Conservation (phyloP, 1,140 invertebrate species). For the Drosophila bocki region DNA sequence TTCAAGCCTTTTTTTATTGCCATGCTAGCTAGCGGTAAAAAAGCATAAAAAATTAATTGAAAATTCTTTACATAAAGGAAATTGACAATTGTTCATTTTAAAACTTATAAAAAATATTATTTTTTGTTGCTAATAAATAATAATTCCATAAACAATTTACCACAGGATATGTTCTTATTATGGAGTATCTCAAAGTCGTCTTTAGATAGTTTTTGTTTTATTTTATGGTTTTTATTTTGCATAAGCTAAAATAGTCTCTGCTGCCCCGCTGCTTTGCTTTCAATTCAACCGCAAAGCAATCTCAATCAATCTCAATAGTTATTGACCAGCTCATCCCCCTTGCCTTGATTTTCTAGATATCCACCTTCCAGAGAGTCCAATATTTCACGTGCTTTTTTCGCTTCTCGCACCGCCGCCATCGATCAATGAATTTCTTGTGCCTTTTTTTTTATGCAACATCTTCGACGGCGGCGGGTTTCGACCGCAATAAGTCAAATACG, state of each 20-base stretch:
- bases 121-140: background rate
- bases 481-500: slow-evolving; percentile 81
- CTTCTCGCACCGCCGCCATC: slow-evolving; percentile 52
- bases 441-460: slow-evolving; percentile 25
- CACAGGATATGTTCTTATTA: background rate
- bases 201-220: background rate
- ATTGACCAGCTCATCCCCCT: slow-evolving; percentile 51
- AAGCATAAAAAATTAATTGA: slow-evolving; percentile 41
- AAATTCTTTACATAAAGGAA: slow-evolving; percentile 24
- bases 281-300: slow-evolving; percentile 69
- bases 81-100: too few relatives aligned
- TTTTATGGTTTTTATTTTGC: slow-evolving; percentile 52
- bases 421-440: slow-evolving; percentile 64
- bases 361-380: slow-evolving; percentile 50
- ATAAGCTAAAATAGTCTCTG: slow-evolving; percentile 34
- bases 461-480: slow-evolving; percentile 46
- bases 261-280: slow-evolving; percentile 50
- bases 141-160: background rate
- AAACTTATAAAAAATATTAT: too few relatives aligned
- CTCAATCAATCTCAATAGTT: slow-evolving; percentile 72
- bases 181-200: background rate
- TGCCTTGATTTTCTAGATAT: slow-evolving; percentile 1
- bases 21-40: background rate
- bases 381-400: slow-evolving; percentile 76
- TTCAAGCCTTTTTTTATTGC: slow-evolving; percentile 16